These are phyloP conservation scores for Poliocrania exsul DNA, from an alignment of 2,797 vertebrate genomes.

Conservation along the genomic window DNA sequence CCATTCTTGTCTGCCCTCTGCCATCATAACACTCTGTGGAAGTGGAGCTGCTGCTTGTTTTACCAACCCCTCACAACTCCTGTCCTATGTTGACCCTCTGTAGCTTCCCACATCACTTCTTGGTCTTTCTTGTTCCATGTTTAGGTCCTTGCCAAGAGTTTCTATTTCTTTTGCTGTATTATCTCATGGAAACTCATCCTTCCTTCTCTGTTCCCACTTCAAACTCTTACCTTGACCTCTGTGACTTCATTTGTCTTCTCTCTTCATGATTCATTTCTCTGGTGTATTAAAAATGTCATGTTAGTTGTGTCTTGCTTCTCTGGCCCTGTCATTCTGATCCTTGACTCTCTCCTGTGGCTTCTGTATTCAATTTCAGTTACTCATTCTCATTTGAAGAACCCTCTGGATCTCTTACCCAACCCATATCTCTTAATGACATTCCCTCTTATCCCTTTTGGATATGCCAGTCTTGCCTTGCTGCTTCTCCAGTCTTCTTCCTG, in stretches of 20 bases:
- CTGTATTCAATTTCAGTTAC: not conserved
- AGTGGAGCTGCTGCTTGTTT: not conserved
- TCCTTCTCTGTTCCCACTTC: not conserved
- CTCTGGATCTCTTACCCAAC: not conserved
- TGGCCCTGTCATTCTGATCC: not conserved
- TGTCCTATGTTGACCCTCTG: not conserved
- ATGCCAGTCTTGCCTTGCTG: not conserved
- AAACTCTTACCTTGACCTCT: not conserved
- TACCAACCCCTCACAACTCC: not conserved
- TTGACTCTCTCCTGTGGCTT: not conserved
- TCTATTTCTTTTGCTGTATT: not conserved
- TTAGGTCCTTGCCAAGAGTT: not conserved
- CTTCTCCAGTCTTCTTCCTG: not conserved
- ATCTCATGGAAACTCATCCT: constrained; percentile 8
- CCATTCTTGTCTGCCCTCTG: constrained; percentile 15
- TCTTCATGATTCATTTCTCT: not conserved
- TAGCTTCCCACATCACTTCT: not conserved
- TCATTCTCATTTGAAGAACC: not conserved
- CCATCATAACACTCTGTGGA: not conserved
- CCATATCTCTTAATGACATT: not conserved
- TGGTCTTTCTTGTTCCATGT: not conserved
- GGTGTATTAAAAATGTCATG: not conserved
- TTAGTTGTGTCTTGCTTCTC: not conserved
- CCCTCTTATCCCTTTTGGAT: not conserved
- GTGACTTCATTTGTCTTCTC: not conserved